Evolutionary conservation across 1,140 invertebrate species (phyloP), one percentile per base, ranked within the genome.

Genomic region (Metopolophium dirhodum): DNA sequence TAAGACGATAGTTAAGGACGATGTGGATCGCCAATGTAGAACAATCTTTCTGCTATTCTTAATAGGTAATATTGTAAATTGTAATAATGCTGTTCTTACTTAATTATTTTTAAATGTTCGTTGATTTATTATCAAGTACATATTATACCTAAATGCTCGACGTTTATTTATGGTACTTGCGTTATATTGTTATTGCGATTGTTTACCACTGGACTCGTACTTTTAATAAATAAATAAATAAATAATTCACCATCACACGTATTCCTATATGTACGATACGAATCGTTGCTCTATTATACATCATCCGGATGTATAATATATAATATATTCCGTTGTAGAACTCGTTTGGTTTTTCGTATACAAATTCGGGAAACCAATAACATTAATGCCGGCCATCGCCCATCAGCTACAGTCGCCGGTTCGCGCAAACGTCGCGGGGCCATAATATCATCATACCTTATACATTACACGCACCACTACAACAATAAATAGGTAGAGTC

Each of bases 341-440:
- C 87, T 47, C 45, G 45, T 86, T 68, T 86, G 22, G 49, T 89
- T 37, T 57, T 20, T 89, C 49, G 88, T 57, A 57, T 89, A 57
- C 49, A 57, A 89, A 57, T 89, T 89, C 49, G 51, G 9, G 9
- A 35, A 89, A 89, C 35, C 88, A 89, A 89, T 57, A 41, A 37
- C 49, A 26, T 57, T 57, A 30, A 41, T 37, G 35, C 35, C 20
- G 35, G 14, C 11, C 4, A 86, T 45, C 20, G 35, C 7, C 11
- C 4, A 86, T 45, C 23, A 30, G 23, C 23, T 20, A 30, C 3
- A 41, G 35, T 57, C 35, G 35, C 22, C 20, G 22, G 49, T 89
- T 89, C 30, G 7, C 30, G 11, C 47, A 49, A 51, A 88, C 47
- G 26, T 86, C 85, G 85, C 14, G 51, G 51, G 51, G 22, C 49